Evolutionary conservation across 1,140 invertebrate genomes (phyloP).

Genomic region (Diachasmimorpha longicaudata): DNA sequence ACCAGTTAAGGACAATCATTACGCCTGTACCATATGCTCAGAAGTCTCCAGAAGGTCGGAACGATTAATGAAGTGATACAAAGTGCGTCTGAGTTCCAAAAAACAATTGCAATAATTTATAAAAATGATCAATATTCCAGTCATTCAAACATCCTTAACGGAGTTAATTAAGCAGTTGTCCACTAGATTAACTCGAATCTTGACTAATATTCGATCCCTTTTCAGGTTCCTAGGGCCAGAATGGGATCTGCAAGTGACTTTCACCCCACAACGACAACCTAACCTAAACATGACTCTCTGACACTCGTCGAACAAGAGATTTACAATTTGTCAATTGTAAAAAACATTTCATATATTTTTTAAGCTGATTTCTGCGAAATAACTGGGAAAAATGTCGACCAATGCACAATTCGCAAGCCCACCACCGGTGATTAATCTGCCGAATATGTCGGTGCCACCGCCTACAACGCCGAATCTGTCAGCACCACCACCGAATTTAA

Average conservation of each 20-base stretch:
- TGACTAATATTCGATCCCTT: neutral
- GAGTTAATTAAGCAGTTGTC: neutral
- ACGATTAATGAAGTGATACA: neutral
- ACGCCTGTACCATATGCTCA: neutral
- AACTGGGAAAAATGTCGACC: constrained; percentile 45
- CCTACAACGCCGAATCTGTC: constrained; percentile 55
- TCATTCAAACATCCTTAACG: neutral
- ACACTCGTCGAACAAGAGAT: neutral
- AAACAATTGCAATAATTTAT: neutral
- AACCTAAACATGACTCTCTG: neutral
- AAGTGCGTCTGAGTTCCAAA: neutral
- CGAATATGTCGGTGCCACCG: constrained; percentile 62
- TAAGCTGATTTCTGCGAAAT: neutral
- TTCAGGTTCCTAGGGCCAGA: neutral
- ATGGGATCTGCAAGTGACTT: neutral
- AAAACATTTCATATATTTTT: neutral
- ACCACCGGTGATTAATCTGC: constrained; percentile 55
- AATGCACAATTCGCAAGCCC: constrained; percentile 56
- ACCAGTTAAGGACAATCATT: neutral
- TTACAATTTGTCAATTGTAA: neutral
- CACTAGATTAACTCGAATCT: neutral
- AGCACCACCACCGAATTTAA: constrained; percentile 56
- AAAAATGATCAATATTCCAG: neutral
- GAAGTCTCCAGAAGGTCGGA: neutral
- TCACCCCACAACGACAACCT: neutral